Base-by-base conservation (phyloP, 2,888 invertebrate species). In the Panopea generosa region DNA sequence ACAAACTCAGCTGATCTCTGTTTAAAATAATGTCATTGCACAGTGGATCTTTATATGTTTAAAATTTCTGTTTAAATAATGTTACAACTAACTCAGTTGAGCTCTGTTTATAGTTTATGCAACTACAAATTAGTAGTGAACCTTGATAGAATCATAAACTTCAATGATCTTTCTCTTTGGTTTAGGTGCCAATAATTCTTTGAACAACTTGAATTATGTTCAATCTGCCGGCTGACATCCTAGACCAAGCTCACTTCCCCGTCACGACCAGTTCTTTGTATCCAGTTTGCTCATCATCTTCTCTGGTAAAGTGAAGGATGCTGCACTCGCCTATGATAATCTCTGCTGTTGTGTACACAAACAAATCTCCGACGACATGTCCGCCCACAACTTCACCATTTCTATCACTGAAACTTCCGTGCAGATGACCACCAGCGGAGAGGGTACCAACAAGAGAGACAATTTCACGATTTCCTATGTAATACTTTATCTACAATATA, bases 321-420 rank as follows among this genome's bases (percentile, higher is more conserved):
- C 65, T 62, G 66, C 88, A 87, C 22, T 90, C 86, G 3, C 91
- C 92, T 45, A 91, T 73, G 3, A 91, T 83, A n/a, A 93, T 86
- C 74, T 93, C 93, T 9, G 92, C 93, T n/a, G 93, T 93, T 2
- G 93, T 93, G 78, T 89, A 88, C 1, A 93, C 90, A 52, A 87
- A 82, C 62, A 93, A 68, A 70, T 92, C 89, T 2, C 92, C 91
- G 1, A 93, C 82, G 16, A 93, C 91, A 80, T 93, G 93, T 55
- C 93, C 93, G 9, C 92, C 91, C 52, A 93, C 76, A 24, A 92
- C 91, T 6, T 84, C 69, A 0, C 93, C 93, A 29, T 91, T 82
- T 29, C 76, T 78, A 66, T 92, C 90, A 59, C 91, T 91, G 38
- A 93, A 85, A 16, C 90, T 87, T 2, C 91, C 87, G 82, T 93